Conservation (phyloP, 2,113 vertebrate species). For the Percina caprodes region DNA sequence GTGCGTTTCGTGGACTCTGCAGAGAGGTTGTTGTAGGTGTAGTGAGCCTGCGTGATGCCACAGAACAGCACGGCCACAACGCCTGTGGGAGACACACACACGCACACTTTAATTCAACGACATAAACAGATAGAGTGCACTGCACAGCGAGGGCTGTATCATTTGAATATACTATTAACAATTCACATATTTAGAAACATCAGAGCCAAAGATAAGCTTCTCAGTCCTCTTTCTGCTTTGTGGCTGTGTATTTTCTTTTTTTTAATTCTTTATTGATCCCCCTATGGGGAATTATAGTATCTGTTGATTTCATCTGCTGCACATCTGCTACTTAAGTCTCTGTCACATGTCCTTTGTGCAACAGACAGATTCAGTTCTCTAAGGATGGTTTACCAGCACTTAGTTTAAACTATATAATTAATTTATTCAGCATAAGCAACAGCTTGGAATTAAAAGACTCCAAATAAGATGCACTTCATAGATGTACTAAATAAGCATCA, state of each 20-base stretch:
- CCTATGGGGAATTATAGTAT: neutral
- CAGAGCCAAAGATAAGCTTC: neutral
- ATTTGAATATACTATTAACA: neutral
- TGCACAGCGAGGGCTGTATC: neutral
- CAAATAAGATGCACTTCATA: no score
- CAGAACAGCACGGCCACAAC: constrained; percentile 97
- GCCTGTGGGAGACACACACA: constrained; percentile 77
- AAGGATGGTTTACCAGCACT: constrained; percentile 4
- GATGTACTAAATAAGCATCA: neutral
- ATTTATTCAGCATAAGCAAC: neutral
- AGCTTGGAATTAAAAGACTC: neutral
- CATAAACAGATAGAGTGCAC: neutral
- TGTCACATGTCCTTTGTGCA: constrained; percentile 22
- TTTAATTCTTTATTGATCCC: no score
- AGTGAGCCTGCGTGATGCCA: constrained; percentile 97
- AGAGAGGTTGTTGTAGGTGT: constrained; percentile 95
- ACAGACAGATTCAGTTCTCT: constrained; percentile 11
- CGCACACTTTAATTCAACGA: neutral
- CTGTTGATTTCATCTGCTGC: constrained; percentile 10
- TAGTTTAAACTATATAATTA: constrained; percentile 11
- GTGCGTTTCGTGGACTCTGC: constrained; percentile 93
- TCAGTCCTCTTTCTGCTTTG: neutral
- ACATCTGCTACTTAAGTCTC: constrained; percentile 22
- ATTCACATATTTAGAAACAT: neutral
- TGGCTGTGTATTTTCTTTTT: neutral